A percentile compares a stretch with the other conserved stretches of the same genome.
phyloP scores from a whole-genome alignment of 2,797 vertebrate species.

The Xiphorhynchus erythropygius region DNA sequence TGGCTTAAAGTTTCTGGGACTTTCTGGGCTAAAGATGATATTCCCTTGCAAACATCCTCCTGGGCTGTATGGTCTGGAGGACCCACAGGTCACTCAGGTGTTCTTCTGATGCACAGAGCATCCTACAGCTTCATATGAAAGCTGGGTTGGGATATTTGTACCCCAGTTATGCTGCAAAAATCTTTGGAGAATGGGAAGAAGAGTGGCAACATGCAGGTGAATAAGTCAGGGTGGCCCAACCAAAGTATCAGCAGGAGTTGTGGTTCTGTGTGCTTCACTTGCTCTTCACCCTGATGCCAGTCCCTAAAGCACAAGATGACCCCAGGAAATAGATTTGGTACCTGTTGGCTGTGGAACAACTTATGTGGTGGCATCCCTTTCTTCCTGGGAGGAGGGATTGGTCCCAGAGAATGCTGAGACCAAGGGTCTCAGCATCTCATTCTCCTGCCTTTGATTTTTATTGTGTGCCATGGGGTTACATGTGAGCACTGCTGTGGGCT shows the following conservation, averaged over 20 bases:
- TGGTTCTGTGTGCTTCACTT: not conserved
- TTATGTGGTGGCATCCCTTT: fast-evolving
- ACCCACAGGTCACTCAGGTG: not conserved
- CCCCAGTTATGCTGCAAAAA: not conserved
- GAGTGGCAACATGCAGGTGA: not conserved
- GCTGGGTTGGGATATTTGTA: not conserved
- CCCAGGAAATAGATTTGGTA: not conserved
- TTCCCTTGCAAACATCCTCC: not conserved
- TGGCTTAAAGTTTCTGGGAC: fast-evolving
- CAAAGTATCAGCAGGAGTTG: not conserved
- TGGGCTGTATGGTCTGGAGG: not conserved
- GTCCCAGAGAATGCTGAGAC: not conserved
- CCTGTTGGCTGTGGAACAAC: not conserved
- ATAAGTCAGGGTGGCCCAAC: not conserved
- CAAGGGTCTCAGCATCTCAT: not conserved
- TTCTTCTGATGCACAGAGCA: fast-evolving
- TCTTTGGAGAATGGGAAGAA: not conserved
- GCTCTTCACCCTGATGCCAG: not conserved
- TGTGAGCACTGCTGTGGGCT: not conserved
- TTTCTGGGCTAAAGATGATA: not conserved
- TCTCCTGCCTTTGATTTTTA: not conserved
- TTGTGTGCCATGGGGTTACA: fast-evolving
- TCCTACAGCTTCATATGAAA: fast-evolving
- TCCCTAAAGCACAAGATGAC: not conserved
- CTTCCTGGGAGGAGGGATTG: not conserved